phyloP scores from a whole-genome alignment of 2,797 vertebrate genomes.

The Mus minutoides region DNA sequence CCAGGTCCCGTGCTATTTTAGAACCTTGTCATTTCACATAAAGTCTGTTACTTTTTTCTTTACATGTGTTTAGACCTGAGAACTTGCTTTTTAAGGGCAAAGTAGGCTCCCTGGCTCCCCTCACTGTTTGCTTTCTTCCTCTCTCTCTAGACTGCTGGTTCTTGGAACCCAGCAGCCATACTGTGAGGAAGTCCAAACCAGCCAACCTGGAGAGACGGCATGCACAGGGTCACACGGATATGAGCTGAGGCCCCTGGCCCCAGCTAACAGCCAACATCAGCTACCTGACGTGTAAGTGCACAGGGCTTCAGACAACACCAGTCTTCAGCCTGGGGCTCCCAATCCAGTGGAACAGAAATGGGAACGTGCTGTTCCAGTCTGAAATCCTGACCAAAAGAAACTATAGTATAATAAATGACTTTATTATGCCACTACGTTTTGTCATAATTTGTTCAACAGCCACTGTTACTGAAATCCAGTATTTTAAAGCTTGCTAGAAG shows the following conservation, averaged over 20 bases:
- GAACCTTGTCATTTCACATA: not conserved
- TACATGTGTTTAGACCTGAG: not conserved
- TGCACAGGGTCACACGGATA: not conserved
- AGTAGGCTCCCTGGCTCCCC: not conserved
- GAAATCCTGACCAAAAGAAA: slow-evolving; percentile 52
- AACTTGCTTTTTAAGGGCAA: not conserved
- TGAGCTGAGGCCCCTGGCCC: not conserved
- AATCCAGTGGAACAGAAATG: not conserved
- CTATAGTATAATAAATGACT: slow-evolving; percentile 34
- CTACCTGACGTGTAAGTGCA: not conserved
- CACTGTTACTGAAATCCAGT: slow-evolving; percentile 20
- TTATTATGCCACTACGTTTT: slow-evolving; percentile 34
- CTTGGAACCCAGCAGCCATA: not conserved
- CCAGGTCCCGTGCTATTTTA: not conserved
- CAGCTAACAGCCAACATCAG: not conserved
- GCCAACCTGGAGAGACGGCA: not conserved
- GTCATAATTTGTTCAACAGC: slow-evolving; percentile 4
- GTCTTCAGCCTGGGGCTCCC: not conserved
- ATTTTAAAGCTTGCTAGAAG: slow-evolving; percentile 41
- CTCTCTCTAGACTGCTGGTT: not conserved
- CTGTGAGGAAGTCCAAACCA: slow-evolving; percentile 16
- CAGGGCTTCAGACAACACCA: slow-evolving; percentile 2
- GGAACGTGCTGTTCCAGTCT: not conserved
- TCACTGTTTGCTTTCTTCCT: not conserved
- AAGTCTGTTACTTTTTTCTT: not conserved